Base-by-base conservation (phyloP, 2,888 invertebrate genomes). In the Drosophila austrosaltans region DNA sequence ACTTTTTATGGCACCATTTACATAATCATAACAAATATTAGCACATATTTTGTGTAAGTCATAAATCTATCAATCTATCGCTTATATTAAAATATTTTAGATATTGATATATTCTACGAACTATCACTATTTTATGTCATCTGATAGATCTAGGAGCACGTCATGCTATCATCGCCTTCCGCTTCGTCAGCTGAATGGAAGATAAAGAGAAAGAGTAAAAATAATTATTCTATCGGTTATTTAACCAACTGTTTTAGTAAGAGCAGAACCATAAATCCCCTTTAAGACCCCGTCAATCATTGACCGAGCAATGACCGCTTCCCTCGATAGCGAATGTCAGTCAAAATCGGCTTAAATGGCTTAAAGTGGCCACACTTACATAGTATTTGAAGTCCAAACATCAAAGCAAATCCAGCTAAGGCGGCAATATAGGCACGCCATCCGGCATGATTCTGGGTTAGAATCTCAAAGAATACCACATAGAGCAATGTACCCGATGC, bases 391-490 rank as follows among this genome's bases (percentile, higher is more conserved):
- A 96, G 90, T 76, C 95, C 95, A 78, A 96, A 95, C 96, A 96
- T 96, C 7, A 96, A 78, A 32, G 93, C 89, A 91, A 96, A 96
- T 66, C 96, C 96, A 28, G 94, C 71, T 4, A 96, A 82, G 36
- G 96, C 94, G 1, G 96, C 94, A 0, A 94, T 64, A 90, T 94
- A 96, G 76, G 96, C 95, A 30, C 94, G 87, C 25, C 96, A 92
- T 5, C 96, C 96, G 12, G 89, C 87, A 61, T 90, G 90, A 65
- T 89, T 90, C 62, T 92, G 93, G 8, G 95, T 94, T 85, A 98
- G 94, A 64, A 98, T 96, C 93, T 99, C 98, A 92, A 98, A 98
- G 93, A 98, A 98, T n/a, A 98, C 98, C 16, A 99, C 97, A 93
- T 98, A 99, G 3, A 99, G 93, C 53, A 99, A 94, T 0, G 98